Evolutionary conservation across 1,140 invertebrate genomes (phyloP).

Genomic region (Lordiphosa mommai): DNA sequence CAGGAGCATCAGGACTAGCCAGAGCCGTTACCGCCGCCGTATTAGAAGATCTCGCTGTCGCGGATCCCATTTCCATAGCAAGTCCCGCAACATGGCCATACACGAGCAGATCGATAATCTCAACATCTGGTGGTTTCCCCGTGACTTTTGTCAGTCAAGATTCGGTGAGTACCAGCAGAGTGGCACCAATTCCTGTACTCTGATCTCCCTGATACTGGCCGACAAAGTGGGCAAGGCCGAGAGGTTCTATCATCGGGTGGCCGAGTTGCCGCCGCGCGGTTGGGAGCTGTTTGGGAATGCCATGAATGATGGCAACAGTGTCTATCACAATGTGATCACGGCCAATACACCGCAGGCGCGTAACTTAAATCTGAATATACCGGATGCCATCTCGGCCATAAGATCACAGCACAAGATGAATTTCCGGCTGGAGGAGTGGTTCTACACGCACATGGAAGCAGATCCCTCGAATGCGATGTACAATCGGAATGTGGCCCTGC

Average conservation of each 20-base stretch:
- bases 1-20: neutral
- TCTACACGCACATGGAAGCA: conserved; percentile 77
- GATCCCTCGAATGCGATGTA: conserved; percentile 60
- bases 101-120: conserved; percentile 71
- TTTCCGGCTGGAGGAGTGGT: conserved; percentile 73
- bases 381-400: conserved; percentile 66
- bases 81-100: conserved; percentile 47
- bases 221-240: conserved; percentile 65
- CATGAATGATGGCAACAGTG: conserved; percentile 72
- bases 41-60: neutral
- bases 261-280: conserved; percentile 51
- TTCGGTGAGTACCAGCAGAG: conserved; percentile 68
- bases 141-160: conserved; percentile 69
- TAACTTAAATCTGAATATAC: conserved; percentile 70
- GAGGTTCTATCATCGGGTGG: conserved; percentile 50
- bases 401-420: conserved; percentile 61
- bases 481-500: conserved; percentile 59
- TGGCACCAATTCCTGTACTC: conserved; percentile 73
- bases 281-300: conserved; percentile 69
- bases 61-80: neutral
- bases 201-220: conserved; percentile 68
- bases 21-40: neutral
- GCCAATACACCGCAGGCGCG: conserved; percentile 41
- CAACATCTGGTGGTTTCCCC: conserved; percentile 77
- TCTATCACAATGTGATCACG: conserved; percentile 67